Conservation (phyloP, 2,797 vertebrate species). For the Crenuchus spilurus region DNA sequence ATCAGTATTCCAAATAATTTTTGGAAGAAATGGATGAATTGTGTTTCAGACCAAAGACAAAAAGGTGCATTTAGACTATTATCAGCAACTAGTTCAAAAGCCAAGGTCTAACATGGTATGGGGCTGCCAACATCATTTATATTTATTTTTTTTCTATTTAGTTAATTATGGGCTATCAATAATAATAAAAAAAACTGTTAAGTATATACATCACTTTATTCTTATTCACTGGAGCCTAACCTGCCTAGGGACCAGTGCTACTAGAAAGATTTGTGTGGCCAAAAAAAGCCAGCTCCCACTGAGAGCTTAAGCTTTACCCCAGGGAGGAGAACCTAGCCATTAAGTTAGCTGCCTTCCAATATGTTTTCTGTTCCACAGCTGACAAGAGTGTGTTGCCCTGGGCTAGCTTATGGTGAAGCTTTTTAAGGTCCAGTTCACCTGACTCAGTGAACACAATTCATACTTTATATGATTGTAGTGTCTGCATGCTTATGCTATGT, state of each 20-base stretch:
- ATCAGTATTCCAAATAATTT: no score
- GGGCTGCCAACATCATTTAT: no score
- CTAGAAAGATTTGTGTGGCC: neutral
- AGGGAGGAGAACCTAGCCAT: slow-evolving; percentile 9
- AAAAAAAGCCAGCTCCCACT: neutral
- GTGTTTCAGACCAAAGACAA: no score
- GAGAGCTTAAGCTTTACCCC: neutral
- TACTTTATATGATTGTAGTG: neutral
- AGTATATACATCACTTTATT: neutral
- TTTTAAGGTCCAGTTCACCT: slow-evolving; percentile 1
- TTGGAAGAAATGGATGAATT: no score
- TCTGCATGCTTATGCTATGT: neutral
- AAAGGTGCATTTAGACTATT: no score
- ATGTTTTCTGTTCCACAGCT: neutral
- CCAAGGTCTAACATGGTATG: no score
- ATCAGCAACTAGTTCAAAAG: no score
- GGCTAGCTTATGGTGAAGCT: neutral
- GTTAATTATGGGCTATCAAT: no score
- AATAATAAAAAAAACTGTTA: neutral
- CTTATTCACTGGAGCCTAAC: neutral
- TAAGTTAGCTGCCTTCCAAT: neutral
- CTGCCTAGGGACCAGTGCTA: neutral
- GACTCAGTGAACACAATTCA: neutral
- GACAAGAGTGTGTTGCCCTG: slow-evolving; percentile 6
- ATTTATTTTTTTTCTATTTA: no score